phyloP scores from a whole-genome alignment of 2,888 invertebrate species.

The Podabrus alpinus region DNA sequence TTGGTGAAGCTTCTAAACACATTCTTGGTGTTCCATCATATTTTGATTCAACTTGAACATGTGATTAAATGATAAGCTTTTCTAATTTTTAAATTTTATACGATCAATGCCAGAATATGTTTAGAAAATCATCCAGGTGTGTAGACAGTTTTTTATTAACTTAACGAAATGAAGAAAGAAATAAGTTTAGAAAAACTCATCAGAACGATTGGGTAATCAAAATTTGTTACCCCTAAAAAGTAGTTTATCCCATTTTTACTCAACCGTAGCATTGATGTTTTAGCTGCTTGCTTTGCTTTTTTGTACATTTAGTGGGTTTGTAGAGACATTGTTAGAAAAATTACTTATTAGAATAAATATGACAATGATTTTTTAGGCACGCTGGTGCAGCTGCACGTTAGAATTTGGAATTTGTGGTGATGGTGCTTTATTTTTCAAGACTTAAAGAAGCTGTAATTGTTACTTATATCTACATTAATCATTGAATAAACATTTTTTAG shows the following conservation, averaged over 20 bases:
- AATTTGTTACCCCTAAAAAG: background rate
- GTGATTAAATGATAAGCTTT: no score
- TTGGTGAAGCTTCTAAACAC: no score
- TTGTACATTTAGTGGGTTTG: background rate
- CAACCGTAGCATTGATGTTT: background rate
- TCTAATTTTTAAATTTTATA: no score
- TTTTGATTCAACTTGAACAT: no score
- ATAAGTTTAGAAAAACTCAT: background rate
- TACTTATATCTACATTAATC: slow-evolving; percentile 23
- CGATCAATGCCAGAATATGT: no score
- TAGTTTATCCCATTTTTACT: no score
- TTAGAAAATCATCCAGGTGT: no score
- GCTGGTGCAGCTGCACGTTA: slow-evolving; percentile 48
- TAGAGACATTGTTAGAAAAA: background rate
- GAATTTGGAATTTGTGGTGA: slow-evolving; percentile 42
- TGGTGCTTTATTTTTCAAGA: slow-evolving; percentile 17
- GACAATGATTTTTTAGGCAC: slow-evolving; percentile 41
- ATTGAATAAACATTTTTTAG: slow-evolving; percentile 22
- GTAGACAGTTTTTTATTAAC: no score
- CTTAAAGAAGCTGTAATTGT: slow-evolving; percentile 12
- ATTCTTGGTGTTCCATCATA: no score
- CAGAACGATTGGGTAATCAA: background rate
- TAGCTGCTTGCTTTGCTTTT: background rate
- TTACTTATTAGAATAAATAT: background rate
- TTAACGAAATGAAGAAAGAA: no score